A percentile compares a stretch with the other conserved stretches of the same genome.
Conservation (phyloP, 53 echinoderm and acorn worm species). For the Hippasteria phrygiana region DNA sequence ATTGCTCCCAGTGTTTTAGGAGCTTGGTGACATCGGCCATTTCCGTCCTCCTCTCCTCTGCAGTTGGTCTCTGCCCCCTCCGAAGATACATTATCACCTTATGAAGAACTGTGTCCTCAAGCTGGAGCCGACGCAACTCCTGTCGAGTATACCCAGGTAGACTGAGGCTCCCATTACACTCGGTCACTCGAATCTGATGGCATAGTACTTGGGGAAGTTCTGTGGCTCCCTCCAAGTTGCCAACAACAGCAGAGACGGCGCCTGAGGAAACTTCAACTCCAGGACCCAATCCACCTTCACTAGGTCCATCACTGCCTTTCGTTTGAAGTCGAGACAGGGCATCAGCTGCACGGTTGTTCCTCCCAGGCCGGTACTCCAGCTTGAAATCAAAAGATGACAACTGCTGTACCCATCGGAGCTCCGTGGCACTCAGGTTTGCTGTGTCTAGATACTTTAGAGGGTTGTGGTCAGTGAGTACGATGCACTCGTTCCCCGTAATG, state of each 20-base stretch:
- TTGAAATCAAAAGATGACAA: conserved; percentile 25
- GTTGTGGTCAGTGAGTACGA: conserved; percentile 52
- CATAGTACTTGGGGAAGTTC: not conserved
- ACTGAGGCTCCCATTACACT: conserved; percentile 12
- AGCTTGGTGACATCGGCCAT: not conserved
- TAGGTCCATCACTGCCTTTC: not conserved
- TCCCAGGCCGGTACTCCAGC: conserved; percentile 27
- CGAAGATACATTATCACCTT: conserved; percentile 10
- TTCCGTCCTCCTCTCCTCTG: not conserved
- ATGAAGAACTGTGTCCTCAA: not conserved
- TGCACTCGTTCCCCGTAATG: conserved; percentile 1
- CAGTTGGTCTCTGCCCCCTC: conserved; percentile 19
- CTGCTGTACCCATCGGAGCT: conserved; percentile 46
- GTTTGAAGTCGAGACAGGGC: conserved; percentile 10
- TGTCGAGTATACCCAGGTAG: conserved; percentile 29
- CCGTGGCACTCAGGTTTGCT: conserved; percentile 37
- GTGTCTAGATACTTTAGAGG: conserved; percentile 46
- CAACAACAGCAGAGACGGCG: conserved; percentile 8
- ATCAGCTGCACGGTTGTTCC: conserved; percentile 8
- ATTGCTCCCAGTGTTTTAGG: conserved; percentile 26
- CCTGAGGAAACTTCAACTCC: not conserved
- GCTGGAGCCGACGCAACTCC: not conserved
- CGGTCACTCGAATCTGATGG: conserved; percentile 10
- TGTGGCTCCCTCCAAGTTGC: not conserved
- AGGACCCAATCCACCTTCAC: not conserved